Conservation (phyloP, 2,113 vertebrate genomes). For the Rhea americana region DNA sequence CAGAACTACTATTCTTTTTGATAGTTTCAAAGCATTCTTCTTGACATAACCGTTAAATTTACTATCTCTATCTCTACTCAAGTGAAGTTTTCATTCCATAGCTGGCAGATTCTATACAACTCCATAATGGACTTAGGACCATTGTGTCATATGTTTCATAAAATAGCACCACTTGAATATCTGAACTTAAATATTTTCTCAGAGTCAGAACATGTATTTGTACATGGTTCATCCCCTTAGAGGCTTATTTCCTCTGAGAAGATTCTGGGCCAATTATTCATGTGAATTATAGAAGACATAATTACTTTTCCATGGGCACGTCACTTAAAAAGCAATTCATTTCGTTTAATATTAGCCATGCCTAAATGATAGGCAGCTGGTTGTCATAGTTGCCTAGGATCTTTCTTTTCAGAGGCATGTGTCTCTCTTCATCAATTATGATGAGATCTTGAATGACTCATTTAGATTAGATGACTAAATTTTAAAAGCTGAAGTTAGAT, state of each 20-base stretch:
- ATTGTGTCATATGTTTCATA: background rate
- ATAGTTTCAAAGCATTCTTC: background rate
- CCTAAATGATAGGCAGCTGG: background rate
- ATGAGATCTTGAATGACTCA: background rate
- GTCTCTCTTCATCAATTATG: background rate
- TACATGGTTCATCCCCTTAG: background rate
- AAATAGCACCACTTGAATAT: background rate
- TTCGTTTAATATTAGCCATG: conserved; percentile 2
- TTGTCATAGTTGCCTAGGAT: background rate
- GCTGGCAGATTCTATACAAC: background rate
- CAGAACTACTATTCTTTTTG: background rate
- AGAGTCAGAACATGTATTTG: background rate
- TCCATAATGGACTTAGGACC: background rate
- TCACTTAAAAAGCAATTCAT: background rate
- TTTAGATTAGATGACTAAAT: background rate
- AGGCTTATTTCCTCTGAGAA: background rate
- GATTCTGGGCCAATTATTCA: background rate
- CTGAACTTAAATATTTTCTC: background rate
- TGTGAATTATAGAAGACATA: background rate
- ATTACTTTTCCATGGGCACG: background rate
- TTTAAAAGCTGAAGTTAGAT: background rate
- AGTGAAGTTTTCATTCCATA: background rate
- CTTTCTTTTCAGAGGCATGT: background rate
- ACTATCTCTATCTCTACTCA: background rate
- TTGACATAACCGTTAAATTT: background rate